Percentiles rank a stretch among this genome's conserved stretches.
These are phyloP conservation scores for Masnerella sp. DNA, from an alignment of 2,888 invertebrate species.

Conservation along the genomic window DNA sequence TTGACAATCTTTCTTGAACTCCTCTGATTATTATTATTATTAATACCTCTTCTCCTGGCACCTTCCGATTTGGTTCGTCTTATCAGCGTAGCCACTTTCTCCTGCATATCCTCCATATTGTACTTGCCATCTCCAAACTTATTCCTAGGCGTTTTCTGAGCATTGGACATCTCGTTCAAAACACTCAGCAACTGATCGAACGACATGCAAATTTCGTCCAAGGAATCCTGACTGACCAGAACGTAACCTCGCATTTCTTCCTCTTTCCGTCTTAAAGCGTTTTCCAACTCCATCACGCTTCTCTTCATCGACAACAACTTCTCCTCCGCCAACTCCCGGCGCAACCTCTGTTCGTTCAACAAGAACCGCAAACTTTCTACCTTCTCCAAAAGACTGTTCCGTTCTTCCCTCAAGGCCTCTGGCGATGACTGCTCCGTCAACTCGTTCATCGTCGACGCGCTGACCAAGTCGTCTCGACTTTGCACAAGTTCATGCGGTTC, in stretches of 20 bases:
- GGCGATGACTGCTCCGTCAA: conserved; percentile 37
- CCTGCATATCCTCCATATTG: conserved; percentile 62
- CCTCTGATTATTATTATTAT: no score
- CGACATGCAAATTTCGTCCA: conserved; percentile 70
- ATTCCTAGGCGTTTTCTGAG: conserved; percentile 1
- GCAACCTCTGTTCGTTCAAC: conserved; percentile 68
- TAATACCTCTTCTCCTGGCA: neutral
- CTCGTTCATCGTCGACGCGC: conserved; percentile 11
- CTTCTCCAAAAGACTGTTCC: conserved; percentile 66
- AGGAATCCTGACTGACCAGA: conserved; percentile 69
- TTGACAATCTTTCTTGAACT: conserved; percentile 68
- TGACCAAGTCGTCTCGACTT: conserved; percentile 10
- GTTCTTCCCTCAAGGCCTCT: conserved; percentile 62
- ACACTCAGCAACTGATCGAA: conserved; percentile 70
- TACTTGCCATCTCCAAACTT: neutral
- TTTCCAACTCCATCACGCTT: conserved; percentile 67
- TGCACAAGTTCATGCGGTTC: conserved; percentile 6
- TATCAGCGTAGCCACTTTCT: conserved; percentile 67
- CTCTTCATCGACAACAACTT: conserved; percentile 65
- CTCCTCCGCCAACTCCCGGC: conserved; percentile 69
- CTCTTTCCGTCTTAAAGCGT: conserved; percentile 67
- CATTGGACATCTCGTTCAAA: conserved; percentile 64
- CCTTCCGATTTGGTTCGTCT: conserved; percentile 71
- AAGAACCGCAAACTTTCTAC: conserved; percentile 61
- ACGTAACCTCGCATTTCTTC: conserved; percentile 68